These are phyloP conservation scores for Gryllus longicercus DNA, from an alignment of 2,888 invertebrate species.

Conservation along the genomic window DNA sequence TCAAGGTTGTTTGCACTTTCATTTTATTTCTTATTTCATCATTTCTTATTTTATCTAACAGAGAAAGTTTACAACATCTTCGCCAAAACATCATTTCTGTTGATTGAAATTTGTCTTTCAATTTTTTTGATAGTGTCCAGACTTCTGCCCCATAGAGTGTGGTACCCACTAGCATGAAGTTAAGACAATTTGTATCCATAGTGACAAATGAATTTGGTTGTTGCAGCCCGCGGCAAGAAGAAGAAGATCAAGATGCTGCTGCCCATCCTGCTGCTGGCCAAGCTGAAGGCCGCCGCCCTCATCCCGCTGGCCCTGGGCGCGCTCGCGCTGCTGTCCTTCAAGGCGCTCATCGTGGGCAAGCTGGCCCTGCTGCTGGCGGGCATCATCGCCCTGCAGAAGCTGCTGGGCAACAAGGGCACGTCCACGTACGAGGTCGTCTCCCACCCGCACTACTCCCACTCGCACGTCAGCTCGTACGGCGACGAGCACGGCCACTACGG, in stretches of 20 bases:
- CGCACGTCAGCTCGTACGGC: constrained; percentile 50
- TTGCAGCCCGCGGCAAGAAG: constrained; percentile 74
- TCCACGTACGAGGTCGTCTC: constrained; percentile 74
- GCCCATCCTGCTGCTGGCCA: constrained; percentile 71
- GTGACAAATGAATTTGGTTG: constrained; percentile 29
- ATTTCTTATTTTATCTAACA: too few species aligned
- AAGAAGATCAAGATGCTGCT: constrained; percentile 72
- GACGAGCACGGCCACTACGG: constrained; percentile 51
- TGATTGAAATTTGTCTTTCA: too few species aligned
- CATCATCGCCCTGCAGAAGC: constrained; percentile 75
- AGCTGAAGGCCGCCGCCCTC: constrained; percentile 74
- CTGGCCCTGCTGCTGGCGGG: constrained; percentile 74
- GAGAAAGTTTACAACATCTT: too few species aligned
- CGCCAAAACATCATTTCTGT: too few species aligned
- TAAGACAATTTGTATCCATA: too few species aligned
- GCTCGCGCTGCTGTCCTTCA: constrained; percentile 76
- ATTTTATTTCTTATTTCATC: too few species aligned
- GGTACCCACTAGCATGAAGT: too few species aligned
- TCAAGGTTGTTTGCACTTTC: too few species aligned
- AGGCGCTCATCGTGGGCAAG: constrained; percentile 80
- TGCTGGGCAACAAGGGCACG: constrained; percentile 65
- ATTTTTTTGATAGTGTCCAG: too few species aligned
- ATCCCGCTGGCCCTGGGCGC: constrained; percentile 73
- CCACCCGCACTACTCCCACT: constrained; percentile 42
- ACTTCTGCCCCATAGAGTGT: too few species aligned